Conservation (phyloP, 2,888 invertebrate species). For the Polietes domitor region DNA sequence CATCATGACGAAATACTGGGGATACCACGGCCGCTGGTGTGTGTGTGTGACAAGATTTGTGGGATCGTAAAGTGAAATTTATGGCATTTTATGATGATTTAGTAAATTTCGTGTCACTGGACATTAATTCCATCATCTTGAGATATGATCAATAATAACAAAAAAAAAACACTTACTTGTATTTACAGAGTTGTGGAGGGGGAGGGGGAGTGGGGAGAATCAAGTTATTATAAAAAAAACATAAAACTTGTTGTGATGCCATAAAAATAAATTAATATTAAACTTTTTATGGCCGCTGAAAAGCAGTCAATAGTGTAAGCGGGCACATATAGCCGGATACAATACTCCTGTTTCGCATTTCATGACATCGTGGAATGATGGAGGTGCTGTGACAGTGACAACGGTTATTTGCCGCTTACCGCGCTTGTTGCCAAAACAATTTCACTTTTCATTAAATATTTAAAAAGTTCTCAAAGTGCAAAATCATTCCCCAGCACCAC, state of each 20-base stretch:
- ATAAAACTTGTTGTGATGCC: conserved; percentile 3
- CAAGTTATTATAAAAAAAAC: neutral
- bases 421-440: conserved; percentile 31
- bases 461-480: conserved; percentile 55
- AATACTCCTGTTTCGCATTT: too few species aligned
- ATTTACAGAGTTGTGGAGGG: neutral
- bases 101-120: neutral
- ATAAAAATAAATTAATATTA: conserved; percentile 26
- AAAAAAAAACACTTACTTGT: neutral
- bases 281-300: conserved; percentile 19
- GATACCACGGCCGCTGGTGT: neutral
- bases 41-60: conserved; percentile 8
- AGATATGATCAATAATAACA: neutral
- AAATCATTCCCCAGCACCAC: conserved; percentile 45
- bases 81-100: conserved; percentile 41
- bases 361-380: too few species aligned
- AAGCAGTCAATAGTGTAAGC: too few species aligned
- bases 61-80: conserved; percentile 26
- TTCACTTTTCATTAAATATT: conserved; percentile 66
- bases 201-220: neutral
- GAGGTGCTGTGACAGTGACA: conserved; percentile 52
- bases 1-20: conserved; percentile 1
- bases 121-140: neutral
- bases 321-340: neutral
- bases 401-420: conserved; percentile 42